These are phyloP conservation scores for Drosophila kambysellisi DNA, from an alignment of 2,888 invertebrate species.

Conservation along the genomic window DNA sequence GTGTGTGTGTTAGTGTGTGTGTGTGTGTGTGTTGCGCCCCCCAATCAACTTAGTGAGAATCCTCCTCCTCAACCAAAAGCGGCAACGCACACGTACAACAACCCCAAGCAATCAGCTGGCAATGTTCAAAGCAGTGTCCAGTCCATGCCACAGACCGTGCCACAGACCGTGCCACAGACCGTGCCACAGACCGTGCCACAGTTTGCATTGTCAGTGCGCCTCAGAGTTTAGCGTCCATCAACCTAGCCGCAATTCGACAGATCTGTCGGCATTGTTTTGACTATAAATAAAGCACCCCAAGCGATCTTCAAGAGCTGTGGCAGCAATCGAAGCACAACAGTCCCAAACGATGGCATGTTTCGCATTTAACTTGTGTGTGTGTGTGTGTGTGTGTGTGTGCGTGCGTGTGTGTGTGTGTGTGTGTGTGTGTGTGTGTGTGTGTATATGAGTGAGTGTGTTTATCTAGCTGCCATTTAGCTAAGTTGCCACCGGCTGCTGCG, in stretches of 20 bases:
- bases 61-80: not conserved
- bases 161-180: slow-evolving; percentile 4
- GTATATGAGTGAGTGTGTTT: slow-evolving; percentile 28
- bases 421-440: slow-evolving; percentile 8
- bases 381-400: slow-evolving; percentile 2
- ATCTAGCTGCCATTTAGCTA: slow-evolving; percentile 37
- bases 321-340: slow-evolving; percentile 39
- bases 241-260: slow-evolving; percentile 67
- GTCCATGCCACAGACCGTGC: slow-evolving; percentile 18
- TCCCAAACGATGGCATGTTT: slow-evolving; percentile 34
- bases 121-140: slow-evolving; percentile 8
- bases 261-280: slow-evolving; percentile 75
- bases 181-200: slow-evolving; percentile 19
- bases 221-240: slow-evolving; percentile 57
- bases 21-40: not conserved
- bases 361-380: slow-evolving; percentile 9
- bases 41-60: not conserved
- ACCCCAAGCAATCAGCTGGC: slow-evolving; percentile 12
- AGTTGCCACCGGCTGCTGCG: slow-evolving; percentile 22
- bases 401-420: slow-evolving; percentile 4
- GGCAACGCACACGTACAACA: not conserved
- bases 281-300: slow-evolving; percentile 66
- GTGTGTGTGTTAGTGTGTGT: not conserved
- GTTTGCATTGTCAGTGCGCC: slow-evolving; percentile 23
- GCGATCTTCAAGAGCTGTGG: slow-evolving; percentile 43